Evolutionary conservation across 2,888 invertebrate species (phyloP), one percentile per base, ranked within the genome.

Genomic region (Tenthredo scrophulariae): DNA sequence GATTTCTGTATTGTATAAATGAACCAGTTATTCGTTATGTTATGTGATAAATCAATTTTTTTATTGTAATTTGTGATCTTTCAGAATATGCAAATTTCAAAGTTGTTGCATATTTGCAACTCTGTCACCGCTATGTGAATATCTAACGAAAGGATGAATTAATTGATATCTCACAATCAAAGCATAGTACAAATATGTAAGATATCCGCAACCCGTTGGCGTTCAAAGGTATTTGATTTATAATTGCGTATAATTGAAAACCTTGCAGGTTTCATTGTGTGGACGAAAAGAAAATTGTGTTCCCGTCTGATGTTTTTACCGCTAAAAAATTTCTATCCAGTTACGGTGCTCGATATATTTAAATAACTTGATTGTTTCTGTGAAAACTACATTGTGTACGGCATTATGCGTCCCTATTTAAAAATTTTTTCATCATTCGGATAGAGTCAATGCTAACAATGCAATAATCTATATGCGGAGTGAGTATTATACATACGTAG

Each of bases 171-270:
- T 40, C 80, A 67, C 67, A 65, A 83, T 83, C 83, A 83, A 83
- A 83, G 83, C 83, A 83, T 83, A 83, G 83, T 83, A 83, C 83
- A 83, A 83, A 83, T 83, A 83, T 83, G 83, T 83, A 83, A 83
- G 70, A 67, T 80, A 80, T 80, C 80, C 26, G 58, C n/a, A 62
- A 80, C 15, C 54, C 10, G 22, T 37, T 80, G 62, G 40, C 62
- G 80, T 62, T 80, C 26, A 18, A 37, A 26, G 7, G 62, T n/a
- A 80, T n/a, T n/a, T 80, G 9, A 80, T 40, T 37, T 62, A 22
- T 33, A 62, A 80, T 80, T 62, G 7, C 6, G n/a, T 50, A 18
- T 29, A 29, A 77, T 50, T 54, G 54, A 40, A 15, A 80, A 40
- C 22, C 13, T 77, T 54, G 33, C 15, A 33, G 33, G 33, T 77